These are phyloP conservation scores for Sebastes diaconus DNA, from an alignment of 2,797 vertebrate genomes.

Conservation along the genomic window DNA sequence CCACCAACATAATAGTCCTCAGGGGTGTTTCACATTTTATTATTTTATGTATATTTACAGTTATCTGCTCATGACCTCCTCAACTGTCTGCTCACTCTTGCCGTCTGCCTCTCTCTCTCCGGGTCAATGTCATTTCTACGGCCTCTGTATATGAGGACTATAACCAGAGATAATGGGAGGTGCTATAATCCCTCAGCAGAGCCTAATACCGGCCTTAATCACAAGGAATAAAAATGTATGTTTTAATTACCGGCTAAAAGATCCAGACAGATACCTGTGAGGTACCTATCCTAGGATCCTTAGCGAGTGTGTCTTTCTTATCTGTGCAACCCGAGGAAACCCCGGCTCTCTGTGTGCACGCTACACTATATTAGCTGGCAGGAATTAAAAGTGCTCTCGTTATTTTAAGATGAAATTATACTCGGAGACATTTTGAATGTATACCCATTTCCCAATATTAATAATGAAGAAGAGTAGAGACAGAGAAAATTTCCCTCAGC, in stretches of 20 bases:
- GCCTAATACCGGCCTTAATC: conserved; percentile 80
- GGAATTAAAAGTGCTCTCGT: conserved; percentile 60
- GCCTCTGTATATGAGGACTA: conserved; percentile 70
- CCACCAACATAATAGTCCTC: conserved; percentile 45
- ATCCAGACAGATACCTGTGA: conserved; percentile 72
- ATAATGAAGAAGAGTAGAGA: conserved; percentile 83
- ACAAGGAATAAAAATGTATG: conserved; percentile 71
- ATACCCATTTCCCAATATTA: conserved; percentile 84
- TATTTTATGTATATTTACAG: conserved; percentile 52
- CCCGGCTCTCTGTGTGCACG: conserved; percentile 1
- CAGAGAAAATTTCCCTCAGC: conserved; percentile 80
- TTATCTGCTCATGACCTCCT: conserved; percentile 61
- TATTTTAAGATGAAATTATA: conserved; percentile 71
- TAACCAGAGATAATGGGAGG: conserved; percentile 80
- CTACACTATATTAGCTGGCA: conserved; percentile 29
- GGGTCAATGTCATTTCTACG: conserved; percentile 71
- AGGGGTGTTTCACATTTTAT: conserved; percentile 43
- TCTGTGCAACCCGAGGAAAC: conserved; percentile 61
- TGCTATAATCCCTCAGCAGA: conserved; percentile 78
- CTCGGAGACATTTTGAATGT: conserved; percentile 71
- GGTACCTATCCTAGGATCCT: conserved; percentile 52
- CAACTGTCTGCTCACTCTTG: conserved; percentile 52
- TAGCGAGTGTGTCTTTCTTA: conserved; percentile 48
- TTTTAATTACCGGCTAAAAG: conserved; percentile 83
- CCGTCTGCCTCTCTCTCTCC: conserved; percentile 29